Percentiles rank a stretch among this genome's conserved stretches.
Evolutionary conservation across 2,113 vertebrate species (phyloP).

Genomic region (Rhipidura dahli): DNA sequence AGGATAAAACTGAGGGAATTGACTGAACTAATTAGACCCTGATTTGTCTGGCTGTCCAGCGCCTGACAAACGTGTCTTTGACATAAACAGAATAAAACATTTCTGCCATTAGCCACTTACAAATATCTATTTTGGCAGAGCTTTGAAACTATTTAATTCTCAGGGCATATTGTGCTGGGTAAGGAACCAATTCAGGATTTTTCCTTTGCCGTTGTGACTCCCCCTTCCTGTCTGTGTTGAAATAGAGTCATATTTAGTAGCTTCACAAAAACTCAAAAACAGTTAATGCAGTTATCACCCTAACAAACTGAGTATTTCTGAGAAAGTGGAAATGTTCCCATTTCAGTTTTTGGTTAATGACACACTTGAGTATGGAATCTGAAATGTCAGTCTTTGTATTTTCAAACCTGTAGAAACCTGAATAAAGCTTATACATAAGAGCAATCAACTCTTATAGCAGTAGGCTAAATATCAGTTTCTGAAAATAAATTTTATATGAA

Average conservation of each 20-base stretch:
- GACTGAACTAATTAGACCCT: conserved; percentile 67
- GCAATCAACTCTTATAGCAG: conserved; percentile 67
- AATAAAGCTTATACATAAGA: conserved; percentile 68
- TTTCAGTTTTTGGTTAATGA: conserved; percentile 72
- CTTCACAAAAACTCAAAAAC: conserved; percentile 49
- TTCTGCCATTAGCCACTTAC: conserved; percentile 43
- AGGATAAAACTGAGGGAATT: conserved; percentile 61
- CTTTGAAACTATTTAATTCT: conserved; percentile 30
- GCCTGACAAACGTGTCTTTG: conserved; percentile 53
- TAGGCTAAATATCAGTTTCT: conserved; percentile 71
- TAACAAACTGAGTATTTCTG: conserved; percentile 58
- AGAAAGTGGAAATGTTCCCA: conserved; percentile 60
- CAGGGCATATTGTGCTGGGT: neutral
- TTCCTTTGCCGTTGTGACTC: neutral
- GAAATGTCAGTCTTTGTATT: conserved; percentile 73
- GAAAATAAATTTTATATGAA: conserved; percentile 75
- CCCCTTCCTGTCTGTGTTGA: conserved; percentile 9
- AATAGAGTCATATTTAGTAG: conserved; percentile 46
- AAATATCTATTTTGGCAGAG: conserved; percentile 43
- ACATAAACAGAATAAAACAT: conserved; percentile 57
- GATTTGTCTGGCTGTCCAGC: conserved; percentile 60
- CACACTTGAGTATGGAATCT: conserved; percentile 55
- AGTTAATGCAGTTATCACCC: conserved; percentile 30
- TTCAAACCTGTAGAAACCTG: conserved; percentile 68
- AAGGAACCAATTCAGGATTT: conserved; percentile 14